Evolutionary conservation across 35 echinoderm and acorn worm species (phyloP).

Genomic region (Ophioderma brevispina): DNA sequence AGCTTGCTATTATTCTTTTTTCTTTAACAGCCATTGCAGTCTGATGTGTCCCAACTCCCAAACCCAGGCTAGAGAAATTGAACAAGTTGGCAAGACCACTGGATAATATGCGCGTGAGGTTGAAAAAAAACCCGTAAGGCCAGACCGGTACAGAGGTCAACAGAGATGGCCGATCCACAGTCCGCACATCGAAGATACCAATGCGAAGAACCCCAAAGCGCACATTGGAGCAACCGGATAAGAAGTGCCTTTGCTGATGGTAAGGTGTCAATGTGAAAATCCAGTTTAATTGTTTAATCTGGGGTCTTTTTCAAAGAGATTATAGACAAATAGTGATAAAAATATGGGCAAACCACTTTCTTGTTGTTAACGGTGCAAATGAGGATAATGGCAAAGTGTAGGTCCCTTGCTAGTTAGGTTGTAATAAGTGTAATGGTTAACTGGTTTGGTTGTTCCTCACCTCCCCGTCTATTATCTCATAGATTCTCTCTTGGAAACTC

Average conservation of each 20-base stretch:
- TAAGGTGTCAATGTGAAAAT: slow-evolving; percentile 42
- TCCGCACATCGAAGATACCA: slow-evolving; percentile 16
- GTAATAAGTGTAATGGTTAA: too few relatives aligned
- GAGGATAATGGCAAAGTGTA: too few relatives aligned
- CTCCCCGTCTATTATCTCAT: too few relatives aligned
- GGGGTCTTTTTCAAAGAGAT: too few relatives aligned
- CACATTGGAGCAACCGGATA: slow-evolving; percentile 72
- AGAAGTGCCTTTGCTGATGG: slow-evolving; percentile 67
- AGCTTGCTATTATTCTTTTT: not conserved
- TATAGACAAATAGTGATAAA: too few relatives aligned
- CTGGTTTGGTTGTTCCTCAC: too few relatives aligned
- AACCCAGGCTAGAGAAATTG: slow-evolving; percentile 78
- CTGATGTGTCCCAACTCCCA: slow-evolving; percentile 55
- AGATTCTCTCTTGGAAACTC: too few relatives aligned
- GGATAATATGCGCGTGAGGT: slow-evolving; percentile 65
- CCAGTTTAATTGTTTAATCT: too few relatives aligned
- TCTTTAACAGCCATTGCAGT: slow-evolving; percentile 72
- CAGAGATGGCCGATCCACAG: slow-evolving; percentile 24
- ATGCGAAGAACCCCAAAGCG: slow-evolving; percentile 60
- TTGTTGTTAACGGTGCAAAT: too few relatives aligned
- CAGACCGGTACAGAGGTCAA: slow-evolving; percentile 69
- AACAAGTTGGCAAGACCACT: slow-evolving; percentile 50
- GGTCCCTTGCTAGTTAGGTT: too few relatives aligned
- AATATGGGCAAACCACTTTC: too few relatives aligned
- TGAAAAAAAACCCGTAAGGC: slow-evolving; percentile 63